These are phyloP conservation scores for Drosophila kikkawai DNA, from an alignment of 1,140 invertebrate genomes.

Conservation along the genomic window DNA sequence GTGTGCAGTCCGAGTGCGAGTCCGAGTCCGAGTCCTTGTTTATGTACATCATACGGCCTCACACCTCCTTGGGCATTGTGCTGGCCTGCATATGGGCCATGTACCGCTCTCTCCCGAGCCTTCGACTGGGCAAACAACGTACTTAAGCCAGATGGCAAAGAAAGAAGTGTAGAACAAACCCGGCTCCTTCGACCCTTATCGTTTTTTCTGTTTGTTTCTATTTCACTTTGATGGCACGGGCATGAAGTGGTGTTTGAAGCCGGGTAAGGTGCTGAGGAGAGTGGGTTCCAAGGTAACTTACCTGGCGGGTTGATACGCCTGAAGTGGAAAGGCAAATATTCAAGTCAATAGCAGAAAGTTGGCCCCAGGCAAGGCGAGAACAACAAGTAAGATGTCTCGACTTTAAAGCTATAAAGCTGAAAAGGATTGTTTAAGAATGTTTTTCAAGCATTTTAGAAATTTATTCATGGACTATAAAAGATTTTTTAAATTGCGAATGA, in stretches of 20 bases:
- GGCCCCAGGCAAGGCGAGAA: constrained; percentile 1
- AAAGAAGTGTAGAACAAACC: constrained; percentile 25
- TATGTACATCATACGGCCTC: constrained; percentile 32
- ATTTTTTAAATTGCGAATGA: not conserved
- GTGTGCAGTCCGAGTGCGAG: not conserved
- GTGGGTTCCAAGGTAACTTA: not conserved
- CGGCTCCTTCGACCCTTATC: constrained; percentile 7
- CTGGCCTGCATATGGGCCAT: constrained; percentile 5
- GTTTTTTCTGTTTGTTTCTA: constrained; percentile 28
- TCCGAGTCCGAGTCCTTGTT: constrained; percentile 5
- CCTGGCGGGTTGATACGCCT: constrained; percentile 7
- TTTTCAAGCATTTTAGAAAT: too few relatives aligned
- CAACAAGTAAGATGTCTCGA: not conserved
- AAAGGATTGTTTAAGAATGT: not conserved
- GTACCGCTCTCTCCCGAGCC: too few relatives aligned
- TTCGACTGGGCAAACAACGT: constrained; percentile 33
- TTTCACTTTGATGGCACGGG: constrained; percentile 41
- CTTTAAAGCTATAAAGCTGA: constrained; percentile 6
- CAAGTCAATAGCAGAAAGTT: constrained; percentile 42
- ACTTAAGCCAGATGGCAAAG: constrained; percentile 48
- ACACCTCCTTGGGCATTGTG: constrained; percentile 20
- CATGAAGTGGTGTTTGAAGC: constrained; percentile 23
- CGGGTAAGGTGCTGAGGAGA: constrained; percentile 6
- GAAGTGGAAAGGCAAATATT: constrained; percentile 55
- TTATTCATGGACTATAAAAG: not conserved